A percentile compares a stretch with the other conserved stretches of the same genome.
Evolutionary conservation across 2,113 vertebrate species (phyloP).

Genomic region (Nipponia nippon): DNA sequence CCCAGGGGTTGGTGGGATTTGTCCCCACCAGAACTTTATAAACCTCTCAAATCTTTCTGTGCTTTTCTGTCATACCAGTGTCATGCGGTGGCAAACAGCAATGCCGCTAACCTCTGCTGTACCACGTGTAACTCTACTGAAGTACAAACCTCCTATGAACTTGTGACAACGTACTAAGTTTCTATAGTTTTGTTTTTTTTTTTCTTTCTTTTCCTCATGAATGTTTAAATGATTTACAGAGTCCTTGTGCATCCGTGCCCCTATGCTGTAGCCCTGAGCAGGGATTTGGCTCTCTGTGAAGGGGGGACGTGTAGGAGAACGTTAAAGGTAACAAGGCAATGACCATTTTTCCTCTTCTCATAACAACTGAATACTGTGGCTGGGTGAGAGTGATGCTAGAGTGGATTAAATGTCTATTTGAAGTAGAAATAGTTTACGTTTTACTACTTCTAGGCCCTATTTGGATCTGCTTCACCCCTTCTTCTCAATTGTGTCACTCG

Average conservation of each 20-base stretch:
- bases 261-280: fast-evolving
- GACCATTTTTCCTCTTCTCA: background rate
- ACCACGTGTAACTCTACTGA: background rate
- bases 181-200: fast-evolving
- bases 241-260: fast-evolving
- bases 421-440: background rate
- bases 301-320: fast-evolving
- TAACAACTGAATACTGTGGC: background rate
- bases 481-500: background rate
- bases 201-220: background rate
- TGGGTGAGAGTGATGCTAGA: background rate
- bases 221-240: background rate
- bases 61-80: background rate
- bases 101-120: background rate
- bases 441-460: background rate
- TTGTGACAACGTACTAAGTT: background rate
- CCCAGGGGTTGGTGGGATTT: background rate
- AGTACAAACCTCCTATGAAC: background rate
- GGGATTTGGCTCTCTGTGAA: background rate
- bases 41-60: background rate
- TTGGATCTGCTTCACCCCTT: background rate
- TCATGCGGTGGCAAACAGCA: background rate
- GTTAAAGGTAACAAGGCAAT: background rate
- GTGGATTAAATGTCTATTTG: background rate
- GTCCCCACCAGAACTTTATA: background rate